Evolutionary conservation across 2,797 vertebrate genomes (phyloP).

Genomic region (Tapera naevia): DNA sequence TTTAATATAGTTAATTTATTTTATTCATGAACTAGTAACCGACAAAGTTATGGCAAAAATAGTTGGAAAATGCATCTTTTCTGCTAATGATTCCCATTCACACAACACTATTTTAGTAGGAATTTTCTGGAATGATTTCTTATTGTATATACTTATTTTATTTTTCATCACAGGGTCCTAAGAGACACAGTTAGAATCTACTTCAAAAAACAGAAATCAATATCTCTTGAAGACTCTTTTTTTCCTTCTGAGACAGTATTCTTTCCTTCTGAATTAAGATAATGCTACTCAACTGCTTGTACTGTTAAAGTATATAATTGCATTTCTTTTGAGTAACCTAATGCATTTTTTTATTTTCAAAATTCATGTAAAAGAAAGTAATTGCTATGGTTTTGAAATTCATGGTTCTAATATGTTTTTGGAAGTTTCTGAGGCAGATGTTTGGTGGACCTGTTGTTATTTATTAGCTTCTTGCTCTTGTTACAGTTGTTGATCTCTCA

Average conservation of each 20-base stretch:
- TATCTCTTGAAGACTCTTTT: background rate
- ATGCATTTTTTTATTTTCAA: background rate
- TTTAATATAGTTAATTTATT: background rate
- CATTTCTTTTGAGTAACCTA: background rate
- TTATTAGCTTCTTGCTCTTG: background rate
- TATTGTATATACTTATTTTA: background rate
- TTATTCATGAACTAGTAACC: background rate
- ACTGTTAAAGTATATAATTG: background rate
- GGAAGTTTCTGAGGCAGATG: background rate
- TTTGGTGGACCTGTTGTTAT: background rate
- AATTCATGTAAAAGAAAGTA: background rate
- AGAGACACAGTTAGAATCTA: background rate
- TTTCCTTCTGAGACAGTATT: background rate
- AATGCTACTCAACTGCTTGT: background rate
- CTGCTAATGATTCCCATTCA: background rate
- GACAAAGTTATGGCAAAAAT: background rate
- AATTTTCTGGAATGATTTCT: background rate
- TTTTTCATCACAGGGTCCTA: background rate
- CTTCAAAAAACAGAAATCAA: background rate
- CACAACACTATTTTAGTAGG: background rate
- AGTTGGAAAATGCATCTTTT: background rate
- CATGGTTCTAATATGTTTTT: background rate
- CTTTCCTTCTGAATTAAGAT: background rate
- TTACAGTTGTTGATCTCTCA: background rate
- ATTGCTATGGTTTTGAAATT: background rate